Conservation (phyloP, 2,888 invertebrate genomes). For the Callinectes sapidus region DNA sequence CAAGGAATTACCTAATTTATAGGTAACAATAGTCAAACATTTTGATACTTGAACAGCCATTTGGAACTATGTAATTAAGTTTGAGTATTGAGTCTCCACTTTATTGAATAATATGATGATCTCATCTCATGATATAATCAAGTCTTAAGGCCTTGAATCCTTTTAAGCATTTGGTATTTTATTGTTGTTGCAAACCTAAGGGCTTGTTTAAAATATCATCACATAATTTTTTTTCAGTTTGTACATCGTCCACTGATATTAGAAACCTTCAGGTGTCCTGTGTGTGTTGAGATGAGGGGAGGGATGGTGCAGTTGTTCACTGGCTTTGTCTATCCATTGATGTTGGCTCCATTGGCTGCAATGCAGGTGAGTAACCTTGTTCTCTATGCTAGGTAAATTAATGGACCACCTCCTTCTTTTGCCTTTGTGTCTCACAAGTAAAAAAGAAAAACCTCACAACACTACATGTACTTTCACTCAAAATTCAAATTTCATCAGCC, state of each 20-base stretch:
- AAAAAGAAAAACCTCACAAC: not conserved
- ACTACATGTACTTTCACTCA: not conserved
- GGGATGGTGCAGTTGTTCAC: slow-evolving; percentile 53
- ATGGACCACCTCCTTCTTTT: not conserved
- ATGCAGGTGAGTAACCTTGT: slow-evolving; percentile 49
- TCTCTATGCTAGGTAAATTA: not conserved
- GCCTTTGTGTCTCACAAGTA: not conserved
- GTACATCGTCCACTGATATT: slow-evolving; percentile 50
- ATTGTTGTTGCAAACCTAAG: not conserved
- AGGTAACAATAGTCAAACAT: too few relatives aligned
- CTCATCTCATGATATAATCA: not conserved
- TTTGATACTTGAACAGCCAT: too few relatives aligned
- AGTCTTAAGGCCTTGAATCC: not conserved
- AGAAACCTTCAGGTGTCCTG: slow-evolving; percentile 51
- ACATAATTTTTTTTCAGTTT: slow-evolving; percentile 44
- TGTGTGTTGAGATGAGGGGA: slow-evolving; percentile 57
- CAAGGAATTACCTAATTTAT: too few relatives aligned
- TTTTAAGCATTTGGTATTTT: not conserved
- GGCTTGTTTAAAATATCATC: not conserved
- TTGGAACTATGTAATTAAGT: too few relatives aligned
- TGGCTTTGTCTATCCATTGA: slow-evolving; percentile 56
- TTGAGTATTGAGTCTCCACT: too few relatives aligned
- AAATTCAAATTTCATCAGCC: not conserved
- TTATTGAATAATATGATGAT: not conserved
- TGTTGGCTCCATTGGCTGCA: slow-evolving; percentile 53